phyloP scores from a whole-genome alignment of 2,797 vertebrate genomes.

The Esox lucius region DNA sequence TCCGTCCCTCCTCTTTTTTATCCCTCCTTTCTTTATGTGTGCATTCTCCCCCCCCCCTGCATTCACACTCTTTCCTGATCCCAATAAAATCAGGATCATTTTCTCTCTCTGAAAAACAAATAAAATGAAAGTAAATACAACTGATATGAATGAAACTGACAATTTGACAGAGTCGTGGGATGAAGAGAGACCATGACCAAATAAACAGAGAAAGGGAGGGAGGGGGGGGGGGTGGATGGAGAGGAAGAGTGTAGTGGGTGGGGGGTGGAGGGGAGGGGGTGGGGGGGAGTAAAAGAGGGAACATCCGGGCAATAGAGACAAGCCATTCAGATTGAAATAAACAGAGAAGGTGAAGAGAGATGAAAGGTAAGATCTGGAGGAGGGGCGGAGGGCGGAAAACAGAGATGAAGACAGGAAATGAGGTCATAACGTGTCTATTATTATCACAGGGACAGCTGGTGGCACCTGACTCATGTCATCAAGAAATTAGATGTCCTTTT shows the following conservation, averaged over 20 bases:
- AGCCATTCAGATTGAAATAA: conserved; percentile 33
- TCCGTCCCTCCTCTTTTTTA: conserved; percentile 48
- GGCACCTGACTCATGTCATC: neutral
- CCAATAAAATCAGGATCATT: conserved; percentile 68
- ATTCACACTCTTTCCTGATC: conserved; percentile 37
- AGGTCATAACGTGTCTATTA: conserved; percentile 2
- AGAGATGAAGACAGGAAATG: conserved; percentile 7
- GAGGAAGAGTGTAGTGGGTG: conserved; percentile 6
- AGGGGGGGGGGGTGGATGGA: conserved; percentile 2
- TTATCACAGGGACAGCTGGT: neutral
- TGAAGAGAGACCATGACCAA: conserved; percentile 42
- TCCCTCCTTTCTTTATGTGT: conserved; percentile 51
- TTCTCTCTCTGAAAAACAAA: conserved; percentile 68
- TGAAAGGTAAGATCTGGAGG: conserved; percentile 16
- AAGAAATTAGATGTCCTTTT: neutral
- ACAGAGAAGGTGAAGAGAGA: conserved; percentile 14
- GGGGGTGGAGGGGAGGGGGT: neutral
- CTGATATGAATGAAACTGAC: conserved; percentile 47
- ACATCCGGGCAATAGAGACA: neutral
- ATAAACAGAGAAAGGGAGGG: conserved; percentile 47
- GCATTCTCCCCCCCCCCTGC: conserved; percentile 12
- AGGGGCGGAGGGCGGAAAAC: conserved; percentile 5
- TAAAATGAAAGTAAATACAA: conserved; percentile 47
- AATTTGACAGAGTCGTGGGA: conserved; percentile 57
- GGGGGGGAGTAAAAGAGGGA: neutral